Evolutionary conservation across 2,797 vertebrate species (phyloP).

Genomic region (Sitta carolinensis): DNA sequence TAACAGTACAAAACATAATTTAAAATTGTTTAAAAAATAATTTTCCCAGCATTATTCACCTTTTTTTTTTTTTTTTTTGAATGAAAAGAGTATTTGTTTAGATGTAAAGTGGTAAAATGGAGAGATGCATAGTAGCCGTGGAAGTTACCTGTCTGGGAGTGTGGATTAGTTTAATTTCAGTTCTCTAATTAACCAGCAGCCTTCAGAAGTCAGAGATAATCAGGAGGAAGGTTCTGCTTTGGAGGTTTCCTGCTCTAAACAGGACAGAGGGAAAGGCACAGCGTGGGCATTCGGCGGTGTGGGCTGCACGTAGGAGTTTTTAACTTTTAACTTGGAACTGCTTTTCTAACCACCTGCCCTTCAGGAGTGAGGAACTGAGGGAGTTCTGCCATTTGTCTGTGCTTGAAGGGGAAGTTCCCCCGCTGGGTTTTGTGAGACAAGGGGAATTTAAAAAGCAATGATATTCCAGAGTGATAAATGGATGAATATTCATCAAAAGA

Average conservation of each 20-base stretch:
- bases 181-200: background rate
- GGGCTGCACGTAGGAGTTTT: background rate
- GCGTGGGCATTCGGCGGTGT: background rate
- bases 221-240: background rate
- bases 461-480: conserved; percentile 65
- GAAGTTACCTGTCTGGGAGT: background rate
- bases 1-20: background rate
- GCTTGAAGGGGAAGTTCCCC: conserved; percentile 28
- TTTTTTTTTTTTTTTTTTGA: fast-evolving
- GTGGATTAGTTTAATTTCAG: background rate
- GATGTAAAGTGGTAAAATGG: background rate
- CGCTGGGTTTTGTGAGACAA: background rate
- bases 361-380: background rate
- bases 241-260: background rate
- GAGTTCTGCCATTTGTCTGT: background rate
- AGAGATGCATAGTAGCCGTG: background rate
- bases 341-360: background rate
- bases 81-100: background rate
- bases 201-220: background rate
- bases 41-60: background rate
- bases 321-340: background rate
- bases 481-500: conserved; percentile 50
- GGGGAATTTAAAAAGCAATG: conserved; percentile 57
- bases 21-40: too few relatives aligned
- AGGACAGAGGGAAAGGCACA: fast-evolving